A percentile compares a stretch with the other conserved stretches of the same genome.
Conservation (phyloP, 2,113 vertebrate species). For the Neofelis nebulosa region DNA sequence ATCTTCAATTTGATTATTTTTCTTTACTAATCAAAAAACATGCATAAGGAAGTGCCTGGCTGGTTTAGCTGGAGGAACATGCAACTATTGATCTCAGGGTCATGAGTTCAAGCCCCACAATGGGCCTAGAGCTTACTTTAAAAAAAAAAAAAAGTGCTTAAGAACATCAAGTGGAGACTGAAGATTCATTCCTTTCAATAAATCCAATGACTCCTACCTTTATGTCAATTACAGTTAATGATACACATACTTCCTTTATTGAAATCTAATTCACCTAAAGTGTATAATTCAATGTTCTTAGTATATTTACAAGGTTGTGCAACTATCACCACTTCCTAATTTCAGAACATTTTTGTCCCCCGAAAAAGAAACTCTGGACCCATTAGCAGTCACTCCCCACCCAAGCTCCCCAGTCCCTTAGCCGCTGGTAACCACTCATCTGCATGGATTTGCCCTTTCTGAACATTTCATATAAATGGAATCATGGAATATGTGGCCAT, state of each 20-base stretch:
- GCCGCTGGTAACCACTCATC: neutral
- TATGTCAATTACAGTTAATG: neutral
- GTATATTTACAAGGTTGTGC: neutral
- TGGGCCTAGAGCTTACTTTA: neutral
- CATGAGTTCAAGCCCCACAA: neutral
- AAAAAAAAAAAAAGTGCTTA: neutral
- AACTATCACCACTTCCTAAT: neutral
- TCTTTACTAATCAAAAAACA: neutral
- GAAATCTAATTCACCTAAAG: neutral
- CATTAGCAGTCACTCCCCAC: neutral
- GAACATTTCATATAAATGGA: neutral
- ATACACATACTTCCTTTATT: neutral
- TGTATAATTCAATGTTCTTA: neutral
- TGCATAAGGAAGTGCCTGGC: neutral
- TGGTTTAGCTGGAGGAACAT: neutral
- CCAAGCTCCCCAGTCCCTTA: neutral
- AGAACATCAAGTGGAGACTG: neutral
- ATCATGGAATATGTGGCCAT: neutral
- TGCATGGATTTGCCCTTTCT: neutral
- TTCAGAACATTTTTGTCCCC: neutral
- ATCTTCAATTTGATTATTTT: neutral
- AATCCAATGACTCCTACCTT: neutral
- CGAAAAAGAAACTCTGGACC: neutral
- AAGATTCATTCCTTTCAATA: neutral
- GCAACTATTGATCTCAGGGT: neutral